These are phyloP conservation scores for Eristalis intricaria DNA, from an alignment of 2,888 invertebrate species.

Conservation along the genomic window DNA sequence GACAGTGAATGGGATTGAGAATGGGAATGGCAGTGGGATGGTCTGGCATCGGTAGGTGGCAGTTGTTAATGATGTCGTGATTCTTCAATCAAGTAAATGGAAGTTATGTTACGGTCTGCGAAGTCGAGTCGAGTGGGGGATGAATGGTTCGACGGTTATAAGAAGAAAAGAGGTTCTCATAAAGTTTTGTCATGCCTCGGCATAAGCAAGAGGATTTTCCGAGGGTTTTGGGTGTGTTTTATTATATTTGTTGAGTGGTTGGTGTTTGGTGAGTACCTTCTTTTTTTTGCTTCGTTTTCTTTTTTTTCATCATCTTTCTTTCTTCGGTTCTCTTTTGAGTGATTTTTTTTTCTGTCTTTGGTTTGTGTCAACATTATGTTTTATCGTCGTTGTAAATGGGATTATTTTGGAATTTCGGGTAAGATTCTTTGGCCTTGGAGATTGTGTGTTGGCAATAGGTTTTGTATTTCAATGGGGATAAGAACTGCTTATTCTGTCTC, in stretches of 20 bases:
- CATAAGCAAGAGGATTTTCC: constrained; percentile 50
- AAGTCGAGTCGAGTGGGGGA: constrained; percentile 11
- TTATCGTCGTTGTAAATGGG: constrained; percentile 51
- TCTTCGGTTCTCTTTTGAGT: neutral
- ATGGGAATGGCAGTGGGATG: neutral
- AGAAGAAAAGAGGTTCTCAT: constrained; percentile 44
- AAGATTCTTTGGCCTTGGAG: constrained; percentile 24
- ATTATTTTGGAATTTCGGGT: constrained; percentile 40
- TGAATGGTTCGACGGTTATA: constrained; percentile 6
- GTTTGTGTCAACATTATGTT: constrained; percentile 44
- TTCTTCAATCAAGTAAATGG: constrained; percentile 68
- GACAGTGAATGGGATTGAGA: constrained; percentile 7
- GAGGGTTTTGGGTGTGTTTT: constrained; percentile 43
- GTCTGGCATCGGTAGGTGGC: constrained; percentile 18
- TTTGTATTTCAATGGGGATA: constrained; percentile 32
- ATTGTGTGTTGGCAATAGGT: constrained; percentile 35
- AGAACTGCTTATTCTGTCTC: neutral
- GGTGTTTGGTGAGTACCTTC: constrained; percentile 43
- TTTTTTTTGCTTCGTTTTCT: neutral
- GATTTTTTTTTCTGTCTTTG: constrained; percentile 40
- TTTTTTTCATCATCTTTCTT: constrained; percentile 25
- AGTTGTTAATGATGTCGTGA: constrained; percentile 62
- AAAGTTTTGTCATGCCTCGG: constrained; percentile 62
- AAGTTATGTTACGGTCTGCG: constrained; percentile 44
- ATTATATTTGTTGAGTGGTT: constrained; percentile 63